Percentiles rank a stretch among this genome's conserved stretches.
Evolutionary conservation across 1,140 invertebrate genomes (phyloP).

Genomic region (Eueides isabella): DNA sequence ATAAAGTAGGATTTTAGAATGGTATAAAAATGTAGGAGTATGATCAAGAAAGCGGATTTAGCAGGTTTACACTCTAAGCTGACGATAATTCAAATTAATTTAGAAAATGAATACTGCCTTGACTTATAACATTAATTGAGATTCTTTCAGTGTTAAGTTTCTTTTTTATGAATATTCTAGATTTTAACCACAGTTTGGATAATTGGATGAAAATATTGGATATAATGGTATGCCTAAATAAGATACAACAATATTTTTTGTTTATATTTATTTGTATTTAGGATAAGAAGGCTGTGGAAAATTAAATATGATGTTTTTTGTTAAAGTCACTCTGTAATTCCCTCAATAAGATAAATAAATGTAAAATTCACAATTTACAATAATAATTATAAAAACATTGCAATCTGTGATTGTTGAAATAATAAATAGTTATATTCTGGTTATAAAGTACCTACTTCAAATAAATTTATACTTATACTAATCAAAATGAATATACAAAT

Average conservation of each 20-base stretch:
- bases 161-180: background rate
- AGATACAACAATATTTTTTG: background rate
- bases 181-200: too few relatives aligned
- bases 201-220: too few relatives aligned
- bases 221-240: background rate
- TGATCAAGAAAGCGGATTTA: too few relatives aligned
- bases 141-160: background rate
- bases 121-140: too few relatives aligned
- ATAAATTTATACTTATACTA: too few relatives aligned
- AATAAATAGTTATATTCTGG: slow-evolving; percentile 2
- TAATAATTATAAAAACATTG: background rate
- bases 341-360: background rate
- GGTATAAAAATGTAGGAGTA: too few relatives aligned
- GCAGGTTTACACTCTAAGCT: too few relatives aligned
- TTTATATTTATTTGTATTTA: background rate
- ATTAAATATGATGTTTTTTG: background rate
- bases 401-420: slow-evolving; percentile 6
- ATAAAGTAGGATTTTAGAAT: too few relatives aligned
- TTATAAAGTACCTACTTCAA: slow-evolving; percentile 1
- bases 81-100: too few relatives aligned
- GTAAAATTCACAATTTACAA: background rate
- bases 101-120: too few relatives aligned
- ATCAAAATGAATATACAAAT: slow-evolving; percentile 4
- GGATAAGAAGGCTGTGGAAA: background rate
- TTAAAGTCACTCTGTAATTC: too few relatives aligned